Evolutionary conservation across 1,140 invertebrate genomes (phyloP), one percentile per base, ranked within the genome.

Genomic region (Pseudomyrmex dendroicus): DNA sequence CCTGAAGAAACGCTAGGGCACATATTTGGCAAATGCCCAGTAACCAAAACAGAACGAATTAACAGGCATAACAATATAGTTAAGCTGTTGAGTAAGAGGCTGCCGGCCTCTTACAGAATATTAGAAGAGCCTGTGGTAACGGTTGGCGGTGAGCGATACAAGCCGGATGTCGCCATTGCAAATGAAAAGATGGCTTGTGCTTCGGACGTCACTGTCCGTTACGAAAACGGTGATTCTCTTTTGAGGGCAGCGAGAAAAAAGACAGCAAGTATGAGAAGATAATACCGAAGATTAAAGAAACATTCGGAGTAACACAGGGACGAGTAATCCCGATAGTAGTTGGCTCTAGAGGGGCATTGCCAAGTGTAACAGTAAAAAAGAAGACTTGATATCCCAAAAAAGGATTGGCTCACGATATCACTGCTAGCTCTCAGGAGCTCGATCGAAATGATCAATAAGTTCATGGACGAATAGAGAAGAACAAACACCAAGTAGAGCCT

Each of bases 161-260:
- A 80, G n/a, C 84, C 86, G 2, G 82, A 88, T 17, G 64, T 77
- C 50, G 76, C 80, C 52, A 13, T 85, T 2, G 10, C 12, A 8
- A 54, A 63, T 64, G 17, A 77, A 83, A 70, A 67, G 57, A 56
- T 35, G 77, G 85, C 70, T 87, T 22, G 90, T 92, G 64, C 84
- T 90, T 66, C 4, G 0, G 91, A 92, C 20, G 20, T 20, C 20
- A 20, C 20, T 20, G 20, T 20, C 20, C 20, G 20, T 0, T 20
- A 20, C 0, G 90, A 93, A 61, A 88, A 91, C n/a, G 67, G 64
- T 10, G 25, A 84, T 3, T 90, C 70, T 22, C 64, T 87, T 7
- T 22, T 12, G 0, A 17, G 56, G 0, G 87, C 74, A 10, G 74
- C 68, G 1, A 20, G 85, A 87, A 4, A 89, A 87, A 35, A 46